Conservation (phyloP, 2,888 invertebrate genomes). For the Scaptodrosophila latifasciaeformis region DNA sequence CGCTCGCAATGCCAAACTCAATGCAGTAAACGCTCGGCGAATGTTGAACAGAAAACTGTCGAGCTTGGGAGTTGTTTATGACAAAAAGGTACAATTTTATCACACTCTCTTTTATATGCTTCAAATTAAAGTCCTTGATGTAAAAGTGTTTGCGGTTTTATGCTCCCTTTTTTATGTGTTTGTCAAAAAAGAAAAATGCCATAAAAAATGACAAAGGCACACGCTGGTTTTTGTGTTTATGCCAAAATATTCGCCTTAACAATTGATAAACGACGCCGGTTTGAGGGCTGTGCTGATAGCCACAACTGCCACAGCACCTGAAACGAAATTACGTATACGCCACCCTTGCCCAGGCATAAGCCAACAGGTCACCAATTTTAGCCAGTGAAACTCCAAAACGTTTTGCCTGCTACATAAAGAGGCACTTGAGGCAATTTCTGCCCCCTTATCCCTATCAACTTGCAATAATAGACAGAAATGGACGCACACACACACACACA, state of each 20-base stretch:
- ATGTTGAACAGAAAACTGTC: background rate
- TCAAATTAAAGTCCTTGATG: conserved; percentile 45
- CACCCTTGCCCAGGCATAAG: conserved; percentile 3
- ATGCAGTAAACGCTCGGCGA: conserved; percentile 8
- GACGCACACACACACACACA: conserved; percentile 18
- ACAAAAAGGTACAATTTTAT: too few species aligned
- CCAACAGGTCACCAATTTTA: too few species aligned
- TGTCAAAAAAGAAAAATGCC: conserved; percentile 33
- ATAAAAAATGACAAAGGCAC: conserved; percentile 6
- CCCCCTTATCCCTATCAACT: conserved; percentile 60
- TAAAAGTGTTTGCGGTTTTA: conserved; percentile 58
- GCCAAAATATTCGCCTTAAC: background rate
- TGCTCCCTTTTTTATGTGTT: conserved; percentile 23
- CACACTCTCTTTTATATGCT: conserved; percentile 44
- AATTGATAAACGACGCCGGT: conserved; percentile 11
- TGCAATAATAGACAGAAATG: conserved; percentile 42
- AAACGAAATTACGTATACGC: conserved; percentile 53
- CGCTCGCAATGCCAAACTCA: background rate
- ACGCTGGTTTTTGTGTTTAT: background rate
- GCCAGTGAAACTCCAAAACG: conserved; percentile 29
- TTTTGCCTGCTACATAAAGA: conserved; percentile 56
- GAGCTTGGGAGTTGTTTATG: background rate
- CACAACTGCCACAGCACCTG: conserved; percentile 51
- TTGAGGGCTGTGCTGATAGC: conserved; percentile 33
- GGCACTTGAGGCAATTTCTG: conserved; percentile 58